phyloP scores from a whole-genome alignment of 2,113 vertebrate genomes.

The Callithrix jacchus region DNA sequence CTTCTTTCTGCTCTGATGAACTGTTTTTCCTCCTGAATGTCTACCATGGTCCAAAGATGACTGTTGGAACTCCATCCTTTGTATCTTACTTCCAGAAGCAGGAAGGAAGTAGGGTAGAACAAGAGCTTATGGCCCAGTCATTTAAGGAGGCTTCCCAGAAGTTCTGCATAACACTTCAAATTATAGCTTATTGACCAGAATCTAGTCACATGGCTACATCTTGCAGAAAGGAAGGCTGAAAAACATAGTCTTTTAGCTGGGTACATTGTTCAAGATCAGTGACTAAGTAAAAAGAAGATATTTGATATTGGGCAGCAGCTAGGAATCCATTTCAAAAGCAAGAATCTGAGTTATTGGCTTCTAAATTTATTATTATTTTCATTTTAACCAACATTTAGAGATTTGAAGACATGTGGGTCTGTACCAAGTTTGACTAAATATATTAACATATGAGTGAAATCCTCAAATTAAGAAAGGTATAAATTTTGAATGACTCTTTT shows the following conservation, averaged over 20 bases:
- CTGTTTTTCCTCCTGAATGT: background rate
- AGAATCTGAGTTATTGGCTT: constrained; percentile 20
- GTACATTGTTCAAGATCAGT: background rate
- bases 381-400: constrained; percentile 25
- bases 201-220: constrained; percentile 2
- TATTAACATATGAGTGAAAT: background rate
- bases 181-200: background rate
- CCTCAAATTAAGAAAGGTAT: constrained; percentile 20
- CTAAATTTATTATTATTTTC: constrained; percentile 32
- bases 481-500: constrained; percentile 31
- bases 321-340: constrained; percentile 2
- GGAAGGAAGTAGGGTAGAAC: background rate
- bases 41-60: background rate
- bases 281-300: constrained; percentile 20
- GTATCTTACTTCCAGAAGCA: constrained; percentile 38
- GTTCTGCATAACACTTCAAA: background rate
- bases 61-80: background rate
- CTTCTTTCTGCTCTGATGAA: constrained; percentile 30
- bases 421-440: constrained; percentile 15
- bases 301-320: background rate
- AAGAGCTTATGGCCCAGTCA: background rate
- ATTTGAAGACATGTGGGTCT: constrained; percentile 28
- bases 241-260: constrained; percentile 22
- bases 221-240: constrained; percentile 28
- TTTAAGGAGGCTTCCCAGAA: background rate